Evolutionary conservation across 2,888 invertebrate genomes (phyloP), one percentile per base, ranked within the genome.

Genomic region (Chaetogeoica ovagalla): DNA sequence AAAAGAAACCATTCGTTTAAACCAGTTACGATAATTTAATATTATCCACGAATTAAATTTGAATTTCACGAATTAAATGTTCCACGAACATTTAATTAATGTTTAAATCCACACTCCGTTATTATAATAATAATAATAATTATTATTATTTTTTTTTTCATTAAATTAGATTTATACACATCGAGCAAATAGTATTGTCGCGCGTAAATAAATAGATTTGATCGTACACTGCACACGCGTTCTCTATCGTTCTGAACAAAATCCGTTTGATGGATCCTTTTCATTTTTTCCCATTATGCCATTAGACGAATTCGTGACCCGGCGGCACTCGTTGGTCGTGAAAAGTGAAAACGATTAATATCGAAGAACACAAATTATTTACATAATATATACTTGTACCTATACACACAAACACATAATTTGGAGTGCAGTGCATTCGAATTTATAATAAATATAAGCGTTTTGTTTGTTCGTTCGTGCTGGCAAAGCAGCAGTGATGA

Each of bases 311-410:
- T n/a, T 68, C 66, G 75, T 75, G 74, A 65, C 55, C 57, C 0
- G 39, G 17, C 21, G 30, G 65, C 9, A 57, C 55, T 65, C 1
- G 39, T 4, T 1, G 19, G 39, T 65, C 4, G 48, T 60, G 69
- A 62, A 77, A 77, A 70, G 77, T 69, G 69, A 77, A 77, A 77
- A 70, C 21, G 59, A 52, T 77, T 70, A 62, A 60, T 48, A 48
- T 60, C 17, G 60, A 62, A 69, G 60, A 62, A 69, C 60, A 62
- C 52, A 62, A 69, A 69, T 37, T 69, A 77, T 70, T 77, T 77
- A 77, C 77, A 77, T 70, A 70, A 70, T 77, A 57, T n/a, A 23
- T 11, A 37, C 37, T 2, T 8, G 21, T 9, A 43, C 30, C 30
- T 30, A 30, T 4, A 30, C 30, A 4, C 30, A 30, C 4, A n/a